Conservation (phyloP, 2,888 invertebrate species). For the Taphrorychus bicolor region DNA sequence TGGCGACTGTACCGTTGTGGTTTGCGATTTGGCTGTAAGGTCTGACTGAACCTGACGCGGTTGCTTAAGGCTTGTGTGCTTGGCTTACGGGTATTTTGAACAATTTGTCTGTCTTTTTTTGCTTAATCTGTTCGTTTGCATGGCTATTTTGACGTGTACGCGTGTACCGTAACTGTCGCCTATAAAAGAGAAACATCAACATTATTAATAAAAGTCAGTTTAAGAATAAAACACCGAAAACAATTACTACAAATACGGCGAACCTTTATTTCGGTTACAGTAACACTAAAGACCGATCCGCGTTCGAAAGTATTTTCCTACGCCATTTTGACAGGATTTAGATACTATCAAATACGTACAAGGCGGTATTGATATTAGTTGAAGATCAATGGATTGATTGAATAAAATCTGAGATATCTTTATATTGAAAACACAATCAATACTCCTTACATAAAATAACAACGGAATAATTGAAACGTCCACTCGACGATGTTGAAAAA, state of each 20-base stretch:
- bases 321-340: neutral
- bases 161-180: conserved; percentile 38
- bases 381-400: too few relatives aligned
- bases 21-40: conserved; percentile 11
- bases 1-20: neutral
- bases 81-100: conserved; percentile 16
- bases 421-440: too few relatives aligned
- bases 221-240: conserved; percentile 28
- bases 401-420: too few relatives aligned
- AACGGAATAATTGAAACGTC: too few relatives aligned
- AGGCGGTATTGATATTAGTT: too few relatives aligned
- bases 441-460: too few relatives aligned
- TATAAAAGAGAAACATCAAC: conserved; percentile 40
- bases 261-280: conserved; percentile 34
- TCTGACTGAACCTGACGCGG: conserved; percentile 14
- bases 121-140: conserved; percentile 29
- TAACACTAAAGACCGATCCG: conserved; percentile 12
- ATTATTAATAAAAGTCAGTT: conserved; percentile 34
- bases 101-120: conserved; percentile 17
- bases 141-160: conserved; percentile 31
- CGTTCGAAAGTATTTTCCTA: neutral
- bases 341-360: too few relatives aligned
- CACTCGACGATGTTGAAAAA: too few relatives aligned
- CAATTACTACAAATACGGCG: conserved; percentile 8
- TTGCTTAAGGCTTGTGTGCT: conserved; percentile 14